Conservation (phyloP, 2,888 invertebrate genomes). For the Lasius fuliginosus region DNA sequence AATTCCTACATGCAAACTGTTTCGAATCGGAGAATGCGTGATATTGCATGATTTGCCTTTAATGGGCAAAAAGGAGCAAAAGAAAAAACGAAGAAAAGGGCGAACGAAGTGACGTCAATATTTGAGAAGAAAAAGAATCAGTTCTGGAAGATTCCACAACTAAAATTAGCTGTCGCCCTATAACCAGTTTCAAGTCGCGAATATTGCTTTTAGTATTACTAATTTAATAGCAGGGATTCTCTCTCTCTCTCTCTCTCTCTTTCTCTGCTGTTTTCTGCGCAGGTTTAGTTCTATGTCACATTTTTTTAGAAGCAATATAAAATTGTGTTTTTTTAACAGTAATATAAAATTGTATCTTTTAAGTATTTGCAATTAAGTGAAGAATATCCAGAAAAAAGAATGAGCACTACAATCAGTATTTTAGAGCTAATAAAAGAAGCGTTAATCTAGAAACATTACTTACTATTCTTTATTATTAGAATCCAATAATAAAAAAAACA, state of each 20-base stretch:
- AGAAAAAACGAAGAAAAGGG: conserved; percentile 17
- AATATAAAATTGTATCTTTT: background rate
- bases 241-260: background rate
- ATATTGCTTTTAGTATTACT: background rate
- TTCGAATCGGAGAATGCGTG: background rate
- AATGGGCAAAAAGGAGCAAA: background rate
- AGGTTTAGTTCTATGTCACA: background rate
- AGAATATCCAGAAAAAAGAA: background rate
- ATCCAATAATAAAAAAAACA: background rate
- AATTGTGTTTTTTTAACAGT: background rate
- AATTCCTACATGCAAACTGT: background rate
- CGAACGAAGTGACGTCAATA: conserved; percentile 39
- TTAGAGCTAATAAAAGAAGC: background rate
- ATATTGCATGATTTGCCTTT: background rate
- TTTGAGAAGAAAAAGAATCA: conserved; percentile 21
- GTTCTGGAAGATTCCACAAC: background rate
- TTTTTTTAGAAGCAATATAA: background rate
- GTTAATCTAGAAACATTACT: background rate
- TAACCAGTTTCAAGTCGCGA: conserved; percentile 23
- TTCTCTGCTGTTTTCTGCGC: too few relatives aligned
- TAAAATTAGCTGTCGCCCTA: background rate
- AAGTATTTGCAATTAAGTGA: background rate
- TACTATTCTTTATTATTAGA: background rate
- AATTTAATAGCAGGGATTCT: background rate
- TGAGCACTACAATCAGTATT: background rate